phyloP scores from a whole-genome alignment of 2,113 vertebrate genomes.

The Fregetta grallaria region DNA sequence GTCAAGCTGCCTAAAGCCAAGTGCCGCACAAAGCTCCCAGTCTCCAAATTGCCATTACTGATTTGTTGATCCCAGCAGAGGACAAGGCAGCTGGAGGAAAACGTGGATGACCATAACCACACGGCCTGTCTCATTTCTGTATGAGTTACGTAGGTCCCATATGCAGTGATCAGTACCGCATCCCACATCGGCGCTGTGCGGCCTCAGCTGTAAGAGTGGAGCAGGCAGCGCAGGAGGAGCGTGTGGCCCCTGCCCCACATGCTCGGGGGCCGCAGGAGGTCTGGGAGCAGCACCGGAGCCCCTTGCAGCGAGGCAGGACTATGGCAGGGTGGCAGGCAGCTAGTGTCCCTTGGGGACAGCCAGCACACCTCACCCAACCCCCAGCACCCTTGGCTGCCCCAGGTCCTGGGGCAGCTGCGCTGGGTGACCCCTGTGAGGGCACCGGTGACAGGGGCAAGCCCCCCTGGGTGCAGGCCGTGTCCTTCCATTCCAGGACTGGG shows the following conservation, averaged over 20 bases:
- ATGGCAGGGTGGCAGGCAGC: not conserved
- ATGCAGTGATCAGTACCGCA: fast-evolving
- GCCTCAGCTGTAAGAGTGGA: too few species aligned
- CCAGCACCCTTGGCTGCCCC: too few species aligned
- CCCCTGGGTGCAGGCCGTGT: not conserved
- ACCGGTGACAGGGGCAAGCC: too few species aligned
- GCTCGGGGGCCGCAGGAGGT: too few species aligned
- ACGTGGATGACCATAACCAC: fast-evolving
- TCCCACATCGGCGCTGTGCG: fast-evolving
- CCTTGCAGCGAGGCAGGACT: not conserved
- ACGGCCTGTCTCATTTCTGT: fast-evolving
- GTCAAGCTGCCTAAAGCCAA: not conserved
- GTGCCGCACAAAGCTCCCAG: not conserved
- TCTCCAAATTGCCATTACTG: fast-evolving
- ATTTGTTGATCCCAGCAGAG: not conserved
- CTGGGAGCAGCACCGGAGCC: not conserved
- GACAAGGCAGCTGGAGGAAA: not conserved
- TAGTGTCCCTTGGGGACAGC: not conserved
- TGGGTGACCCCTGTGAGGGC: too few species aligned
- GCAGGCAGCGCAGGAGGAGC: not conserved
- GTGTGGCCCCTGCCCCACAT: too few species aligned
- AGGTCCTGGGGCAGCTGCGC: too few species aligned
- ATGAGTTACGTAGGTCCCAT: fast-evolving
- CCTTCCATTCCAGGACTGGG: not conserved
- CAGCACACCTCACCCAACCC: not conserved